Evolutionary conservation across 2,888 invertebrate genomes (phyloP).

Genomic region (Oconnorella tubifera): DNA sequence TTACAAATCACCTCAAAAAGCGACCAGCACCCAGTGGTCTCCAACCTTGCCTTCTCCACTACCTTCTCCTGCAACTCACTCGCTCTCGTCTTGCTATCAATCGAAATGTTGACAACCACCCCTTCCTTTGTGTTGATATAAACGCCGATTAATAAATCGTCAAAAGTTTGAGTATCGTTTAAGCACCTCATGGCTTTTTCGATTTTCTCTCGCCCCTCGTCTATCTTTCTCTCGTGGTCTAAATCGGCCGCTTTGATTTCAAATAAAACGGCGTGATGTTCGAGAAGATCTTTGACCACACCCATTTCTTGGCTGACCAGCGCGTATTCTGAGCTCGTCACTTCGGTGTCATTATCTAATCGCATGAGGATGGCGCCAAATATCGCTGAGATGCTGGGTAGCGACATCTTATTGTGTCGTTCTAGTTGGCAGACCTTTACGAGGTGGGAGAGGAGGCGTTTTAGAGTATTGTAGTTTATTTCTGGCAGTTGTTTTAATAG

Average conservation of each 20-base stretch:
- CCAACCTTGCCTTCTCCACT: conserved; percentile 5
- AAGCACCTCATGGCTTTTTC: too few relatives aligned
- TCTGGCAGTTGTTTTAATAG: conserved; percentile 68
- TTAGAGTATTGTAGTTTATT: conserved; percentile 72
- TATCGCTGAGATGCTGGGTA: too few relatives aligned
- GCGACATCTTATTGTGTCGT: too few relatives aligned
- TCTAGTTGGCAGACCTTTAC: too few relatives aligned
- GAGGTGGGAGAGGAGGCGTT: conserved; percentile 75
- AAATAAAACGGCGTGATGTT: conserved; percentile 73
- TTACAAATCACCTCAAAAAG: conserved; percentile 20
- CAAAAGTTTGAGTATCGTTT: too few relatives aligned
- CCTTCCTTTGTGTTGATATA: background rate
- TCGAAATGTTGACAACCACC: conserved; percentile 1
- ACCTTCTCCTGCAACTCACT: conserved; percentile 11
- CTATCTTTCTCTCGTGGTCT: too few relatives aligned
- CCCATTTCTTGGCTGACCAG: conserved; percentile 58
- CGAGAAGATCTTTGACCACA: conserved; percentile 74
- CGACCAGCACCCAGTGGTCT: conserved; percentile 5
- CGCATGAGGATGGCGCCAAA: too few relatives aligned
- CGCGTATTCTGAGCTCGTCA: too few relatives aligned
- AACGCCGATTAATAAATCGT: background rate
- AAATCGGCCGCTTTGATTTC: too few relatives aligned
- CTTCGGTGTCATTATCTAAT: too few relatives aligned
- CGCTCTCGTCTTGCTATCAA: conserved; percentile 6
- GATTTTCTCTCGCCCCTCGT: too few relatives aligned